A percentile compares a stretch with the other conserved stretches of the same genome.
phyloP scores from a whole-genome alignment of 2,797 vertebrate species.

The Sphenopsis melanotis region DNA sequence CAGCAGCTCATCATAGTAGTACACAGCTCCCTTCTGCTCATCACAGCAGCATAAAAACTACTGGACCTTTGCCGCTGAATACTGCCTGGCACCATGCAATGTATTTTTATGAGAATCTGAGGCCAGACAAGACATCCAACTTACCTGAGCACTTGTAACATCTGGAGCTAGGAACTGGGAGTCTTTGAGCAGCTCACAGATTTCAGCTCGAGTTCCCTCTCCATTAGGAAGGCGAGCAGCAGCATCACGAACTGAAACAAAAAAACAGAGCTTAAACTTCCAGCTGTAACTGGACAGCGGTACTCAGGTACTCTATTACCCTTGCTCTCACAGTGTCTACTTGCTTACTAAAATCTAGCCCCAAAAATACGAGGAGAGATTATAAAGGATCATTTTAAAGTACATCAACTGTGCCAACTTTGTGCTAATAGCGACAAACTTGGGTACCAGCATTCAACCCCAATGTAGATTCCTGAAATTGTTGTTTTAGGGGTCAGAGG shows the following conservation, averaged over 20 bases:
- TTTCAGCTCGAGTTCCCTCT: slow-evolving; percentile 95
- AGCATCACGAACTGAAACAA: slow-evolving; percentile 87
- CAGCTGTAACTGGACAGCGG: background rate
- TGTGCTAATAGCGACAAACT: background rate
- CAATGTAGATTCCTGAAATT: background rate
- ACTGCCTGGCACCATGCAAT: background rate
- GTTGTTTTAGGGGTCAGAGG: no score
- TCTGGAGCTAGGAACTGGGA: slow-evolving; percentile 97
- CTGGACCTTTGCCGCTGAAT: background rate
- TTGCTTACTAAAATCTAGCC: background rate
- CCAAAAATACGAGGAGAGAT: background rate
- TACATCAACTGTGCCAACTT: background rate
- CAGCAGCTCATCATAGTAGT: background rate
- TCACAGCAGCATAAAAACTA: background rate
- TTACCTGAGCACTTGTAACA: slow-evolving; percentile 96
- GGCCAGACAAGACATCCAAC: background rate
- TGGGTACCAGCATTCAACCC: background rate
- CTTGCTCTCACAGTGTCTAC: background rate
- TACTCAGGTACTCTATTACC: background rate
- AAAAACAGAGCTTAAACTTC: background rate
- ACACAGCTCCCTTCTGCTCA: background rate
- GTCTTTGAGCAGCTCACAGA: slow-evolving; percentile 96
- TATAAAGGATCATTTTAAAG: background rate
- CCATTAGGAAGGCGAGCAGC: slow-evolving; percentile 96
- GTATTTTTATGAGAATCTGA: background rate